Conservation (phyloP, 2,888 invertebrate genomes). For the Lasioglossum oenotherae region DNA sequence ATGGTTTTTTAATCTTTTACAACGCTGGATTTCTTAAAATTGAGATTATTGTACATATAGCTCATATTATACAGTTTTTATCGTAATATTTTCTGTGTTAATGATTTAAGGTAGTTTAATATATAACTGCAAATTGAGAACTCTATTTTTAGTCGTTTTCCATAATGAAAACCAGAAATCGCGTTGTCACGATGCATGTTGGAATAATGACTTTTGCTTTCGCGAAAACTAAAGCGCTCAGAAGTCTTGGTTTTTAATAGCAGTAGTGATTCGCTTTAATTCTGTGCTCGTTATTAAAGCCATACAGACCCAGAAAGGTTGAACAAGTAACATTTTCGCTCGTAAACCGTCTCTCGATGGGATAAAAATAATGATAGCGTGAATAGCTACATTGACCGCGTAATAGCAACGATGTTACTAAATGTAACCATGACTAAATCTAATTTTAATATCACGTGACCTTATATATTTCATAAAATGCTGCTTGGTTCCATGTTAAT, state of each 20-base stretch:
- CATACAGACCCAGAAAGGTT: not conserved
- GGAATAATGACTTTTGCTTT: not conserved
- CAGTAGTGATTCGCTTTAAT: not conserved
- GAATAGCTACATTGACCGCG: not conserved
- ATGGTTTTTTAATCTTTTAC: too few species aligned
- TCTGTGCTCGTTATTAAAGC: not conserved
- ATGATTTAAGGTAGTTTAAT: not conserved
- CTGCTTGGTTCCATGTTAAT: not conserved
- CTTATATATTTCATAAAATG: not conserved
- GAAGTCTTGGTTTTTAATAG: not conserved
- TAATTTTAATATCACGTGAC: not conserved
- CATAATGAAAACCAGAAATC: not conserved
- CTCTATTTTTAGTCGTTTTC: not conserved
- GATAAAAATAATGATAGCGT: slow-evolving; percentile 5
- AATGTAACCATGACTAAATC: not conserved
- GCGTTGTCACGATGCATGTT: not conserved
- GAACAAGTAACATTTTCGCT: not conserved
- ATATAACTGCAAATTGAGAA: not conserved
- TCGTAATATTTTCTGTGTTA: not conserved
- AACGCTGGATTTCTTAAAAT: too few species aligned
- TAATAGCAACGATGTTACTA: not conserved
- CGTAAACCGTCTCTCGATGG: not conserved
- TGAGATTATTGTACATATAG: not conserved
- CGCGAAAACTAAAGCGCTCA: not conserved
- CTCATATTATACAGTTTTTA: not conserved